Evolutionary conservation across 2,113 vertebrate species (phyloP), one percentile per base, ranked within the genome.

Genomic region (Dendrocopos noguchii): DNA sequence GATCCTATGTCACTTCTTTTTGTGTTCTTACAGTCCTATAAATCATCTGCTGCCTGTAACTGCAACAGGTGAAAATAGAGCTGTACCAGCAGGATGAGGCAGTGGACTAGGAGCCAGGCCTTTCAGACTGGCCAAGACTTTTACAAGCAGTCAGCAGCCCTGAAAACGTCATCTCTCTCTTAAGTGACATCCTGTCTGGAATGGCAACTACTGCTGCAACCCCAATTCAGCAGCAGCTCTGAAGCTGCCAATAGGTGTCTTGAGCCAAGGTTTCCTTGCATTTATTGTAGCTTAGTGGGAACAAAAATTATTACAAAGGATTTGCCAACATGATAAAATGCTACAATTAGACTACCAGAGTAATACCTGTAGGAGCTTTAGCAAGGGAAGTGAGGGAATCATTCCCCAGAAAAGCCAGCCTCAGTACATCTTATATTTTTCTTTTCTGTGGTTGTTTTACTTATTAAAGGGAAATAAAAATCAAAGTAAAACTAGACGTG

Each of bases 301-400:
- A 84, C 84, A 97, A 95, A 97, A 96, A 95, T 86, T 5, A 93
- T 96, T 95, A 91, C n/a, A 93, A 90, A 95, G 84, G 17, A 94
- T 76, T 74, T 95, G 93, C 57, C 96, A 97, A 96, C 70, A 86
- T 94, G 94, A 95, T 61, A 95, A 97, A 97, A 96, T 67, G 79
- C 80, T 95, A 82, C 84, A 94, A 90, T 97, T 97, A 95, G 91
- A 55, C 82, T 91, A 96, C 92, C 63, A 29, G 8, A 87, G 65
- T 88, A 95, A 92, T 82, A 94, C 36, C 77, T 96, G 67, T 50
- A 76, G 87, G 72, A 15, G 53, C 44, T 95, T 96, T 42, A 95
- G 82, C 63, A 95, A 63, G 66, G 17, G 17, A 77, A 93, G 2
- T n/a, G 82, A 93, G 33, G 60, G 67, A 90, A 91, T 80, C 79